Evolutionary conservation across 2,113 vertebrate genomes (phyloP), one percentile per base, ranked within the genome.

Genomic region (Holacanthus passer): DNA sequence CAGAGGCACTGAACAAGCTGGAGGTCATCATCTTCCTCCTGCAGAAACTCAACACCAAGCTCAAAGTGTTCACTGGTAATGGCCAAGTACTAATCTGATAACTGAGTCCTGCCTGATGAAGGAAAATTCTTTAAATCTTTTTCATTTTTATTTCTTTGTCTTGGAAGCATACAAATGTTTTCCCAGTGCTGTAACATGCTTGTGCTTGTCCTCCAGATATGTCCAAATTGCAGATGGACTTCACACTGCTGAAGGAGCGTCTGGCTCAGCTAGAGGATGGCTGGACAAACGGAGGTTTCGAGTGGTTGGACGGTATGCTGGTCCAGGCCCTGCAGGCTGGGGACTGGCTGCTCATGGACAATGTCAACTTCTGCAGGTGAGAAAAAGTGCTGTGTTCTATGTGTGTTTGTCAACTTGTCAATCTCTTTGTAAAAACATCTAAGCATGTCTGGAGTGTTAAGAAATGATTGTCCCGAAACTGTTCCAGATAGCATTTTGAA

Each of bases 311-410:
- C 52, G 98, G 98, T 32, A 97, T 97, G 94, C 52, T 99, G 90
- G 96, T 99, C 64, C 96, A 96, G 89, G 97, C 98, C 31, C 90
- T 99, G 77, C 96, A 96, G 35, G 95, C 96, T 37, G 98, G 98
- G 24, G 97, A 99, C 76, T 99, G 98, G 98, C 95, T 99, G 69
- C 93, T 99, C 52, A 98, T 99, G 98, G 98, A 99, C 94, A 99
- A 99, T 0, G 98, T 98, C 80, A 99, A 99, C 94, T 99, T 99
- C 92, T 99, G 98, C 97, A 98, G 97, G 98, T 99, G 92, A 94
- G 94, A 48, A 3, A 39, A 20, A 29, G 4, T 2, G 5, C 19
- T 45, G 11, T 24, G 22, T 32, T 70, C 3, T 67, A 5, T 27
- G 45, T 50, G 5, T 41, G 2, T 35, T 41, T 41, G 35, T 37